Base-by-base conservation (phyloP, 1,140 invertebrate genomes). In the Pseudomyrmex gracilis region DNA sequence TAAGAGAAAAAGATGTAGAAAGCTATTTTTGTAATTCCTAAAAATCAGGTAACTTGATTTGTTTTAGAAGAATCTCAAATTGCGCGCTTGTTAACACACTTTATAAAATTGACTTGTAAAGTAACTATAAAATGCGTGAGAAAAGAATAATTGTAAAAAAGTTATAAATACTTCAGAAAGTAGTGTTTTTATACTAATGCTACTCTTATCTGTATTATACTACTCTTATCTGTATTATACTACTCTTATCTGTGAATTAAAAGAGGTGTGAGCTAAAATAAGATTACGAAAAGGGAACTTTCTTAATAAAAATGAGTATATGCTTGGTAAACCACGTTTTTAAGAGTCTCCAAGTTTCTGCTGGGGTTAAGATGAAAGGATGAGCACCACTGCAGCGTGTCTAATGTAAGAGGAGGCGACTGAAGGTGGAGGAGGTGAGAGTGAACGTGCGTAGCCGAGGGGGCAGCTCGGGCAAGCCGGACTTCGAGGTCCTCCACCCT, bases 401-500 rank as follows among this genome's bases (percentile, higher is more conserved):
- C 87, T 89, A 86, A 92, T 85, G 90, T 91, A 91, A 89, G 88
- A 90, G 90, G 83, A 89, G 87, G 87, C 87, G 87, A 85, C 84
- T 58, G 71, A 78, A 88, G 88, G 74, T 83, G 76, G 87, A 86
- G 85, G 84, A 89, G 85, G 85, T 89, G 88, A 93, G 92, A 93
- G 91, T 90, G 90, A 91, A 91, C 89, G 90, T 90, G 91, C 87
- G 89, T 92, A 89, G 92, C 85, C 87, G 77, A 89, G 85, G 87
- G 91, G 91, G 90, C 89, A 91, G 90, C 90, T 90, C 87, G 90
- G 66, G 87, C 89, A 90, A 90, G 88, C 91, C 86, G 92, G 92
- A 92, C 92, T 90, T 87, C 73, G 89, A 83, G 90, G 90, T 88
- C 90, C 90, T 90, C 87, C 53, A 71, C 74, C 76, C 55, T 87